Conservation (phyloP, 2,113 vertebrate genomes). For the Boleophthalmus pectinirostris region DNA sequence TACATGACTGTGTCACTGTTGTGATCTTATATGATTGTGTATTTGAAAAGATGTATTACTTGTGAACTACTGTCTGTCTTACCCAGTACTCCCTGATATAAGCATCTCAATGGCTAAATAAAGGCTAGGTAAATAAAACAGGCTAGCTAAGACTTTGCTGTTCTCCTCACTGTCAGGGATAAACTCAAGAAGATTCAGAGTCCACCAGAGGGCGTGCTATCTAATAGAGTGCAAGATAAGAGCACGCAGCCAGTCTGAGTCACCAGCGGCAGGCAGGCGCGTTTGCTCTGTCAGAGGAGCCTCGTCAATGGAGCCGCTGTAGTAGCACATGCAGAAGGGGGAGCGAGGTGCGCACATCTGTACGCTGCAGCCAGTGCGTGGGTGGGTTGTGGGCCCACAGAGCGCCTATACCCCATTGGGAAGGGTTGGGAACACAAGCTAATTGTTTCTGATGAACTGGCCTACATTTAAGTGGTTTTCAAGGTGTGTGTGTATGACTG, state of each 20-base stretch:
- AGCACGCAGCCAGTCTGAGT: slow-evolving; percentile 60
- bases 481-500: slow-evolving; percentile 27
- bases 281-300: slow-evolving; percentile 59
- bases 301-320: slow-evolving; percentile 74
- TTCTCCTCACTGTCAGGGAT: no score
- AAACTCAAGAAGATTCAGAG: no score
- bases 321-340: slow-evolving; percentile 62
- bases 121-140: not conserved
- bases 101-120: not conserved
- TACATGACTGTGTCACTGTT: no score
- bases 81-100: not conserved
- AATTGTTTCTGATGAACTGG: slow-evolving; percentile 43
- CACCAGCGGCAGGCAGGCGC: slow-evolving; percentile 34
- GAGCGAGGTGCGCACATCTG: slow-evolving; percentile 36
- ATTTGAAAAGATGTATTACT: no score
- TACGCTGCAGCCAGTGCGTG: slow-evolving; percentile 23
- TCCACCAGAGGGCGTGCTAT: slow-evolving; percentile 60
- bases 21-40: no score
- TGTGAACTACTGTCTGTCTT: no score
- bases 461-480: slow-evolving; percentile 29
- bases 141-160: not conserved
- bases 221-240: slow-evolving; percentile 51
- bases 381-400: slow-evolving; percentile 34
- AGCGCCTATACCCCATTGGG: slow-evolving; percentile 29
- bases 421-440: slow-evolving; percentile 14